Base-by-base conservation (phyloP, 2,888 invertebrate genomes). In the Acronicta aceris region DNA sequence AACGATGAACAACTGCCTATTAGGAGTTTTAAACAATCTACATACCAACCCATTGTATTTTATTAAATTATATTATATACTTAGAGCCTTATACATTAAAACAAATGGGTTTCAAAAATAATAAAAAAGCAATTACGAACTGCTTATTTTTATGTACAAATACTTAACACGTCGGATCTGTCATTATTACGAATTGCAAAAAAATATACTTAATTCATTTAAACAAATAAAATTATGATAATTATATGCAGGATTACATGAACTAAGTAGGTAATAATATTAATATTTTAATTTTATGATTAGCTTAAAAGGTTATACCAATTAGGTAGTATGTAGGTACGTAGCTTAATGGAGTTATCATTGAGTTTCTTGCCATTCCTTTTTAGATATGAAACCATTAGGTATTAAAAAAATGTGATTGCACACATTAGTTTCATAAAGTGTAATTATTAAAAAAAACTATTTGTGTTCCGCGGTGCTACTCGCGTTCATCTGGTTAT, bases 111-210 rank as follows among this genome's bases (percentile, higher is more conserved):
- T 60, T 55, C 36, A 46, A 41, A 47, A 59, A 66, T 60, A 72
- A 55, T 63, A 72, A 62, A 40, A 47, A 54, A 53, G 38, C 45
- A 59, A 65, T 67, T 62, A 74, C 8, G 33, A 38, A 50, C 36
- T 61, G 50, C 47, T 58, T 62, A 56, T 58, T 74, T 68, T 68
- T 48, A 72, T 49, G 50, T 56, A 59, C 43, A 72, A 56, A 61
- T 50, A 58, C 55, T 63, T 71, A 55, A 69, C 53, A 64, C 57
- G 43, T 61, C 43, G 25, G 42, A 57, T 47, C 25, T 59, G 60
- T 67, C 47, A 54, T 74, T 52, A 48, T 51, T 46, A 16, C 47
- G 40, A 27, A 27, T 27, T 27, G 41, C 33, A 51, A 50, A 50
- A 50, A 38, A 40, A 4, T 50, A 38, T 38, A 38, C 38, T 38